Evolutionary conservation across 2,113 vertebrate genomes (phyloP).

Genomic region (Platichthys stellatus): DNA sequence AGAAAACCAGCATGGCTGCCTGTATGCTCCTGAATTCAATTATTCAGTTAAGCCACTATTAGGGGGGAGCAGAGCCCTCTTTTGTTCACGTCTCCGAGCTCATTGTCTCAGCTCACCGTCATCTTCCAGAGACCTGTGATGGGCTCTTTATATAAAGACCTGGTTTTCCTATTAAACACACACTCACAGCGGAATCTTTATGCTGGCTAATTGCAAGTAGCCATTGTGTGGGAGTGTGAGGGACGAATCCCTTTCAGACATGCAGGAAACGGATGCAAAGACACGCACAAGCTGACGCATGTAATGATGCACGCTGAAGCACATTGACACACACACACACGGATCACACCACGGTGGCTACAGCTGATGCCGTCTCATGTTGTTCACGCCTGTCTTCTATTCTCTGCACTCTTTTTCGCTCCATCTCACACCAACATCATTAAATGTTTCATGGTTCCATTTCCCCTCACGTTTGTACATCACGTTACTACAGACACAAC

Average conservation of each 20-base stretch:
- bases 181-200: conserved; percentile 9
- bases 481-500: conserved; percentile 11
- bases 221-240: conserved; percentile 37
- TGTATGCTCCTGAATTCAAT: conserved; percentile 48
- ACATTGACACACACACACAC: neutral
- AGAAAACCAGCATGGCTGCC: conserved; percentile 57
- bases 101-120: conserved; percentile 16
- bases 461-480: conserved; percentile 31
- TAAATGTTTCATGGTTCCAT: conserved; percentile 54
- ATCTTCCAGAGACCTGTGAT: conserved; percentile 29
- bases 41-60: conserved; percentile 55
- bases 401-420: conserved; percentile 14
- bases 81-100: conserved; percentile 42
- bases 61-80: conserved; percentile 43
- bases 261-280: conserved; percentile 17
- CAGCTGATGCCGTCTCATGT: conserved; percentile 18
- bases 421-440: conserved; percentile 23
- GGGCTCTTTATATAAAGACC: conserved; percentile 20
- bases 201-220: conserved; percentile 44
- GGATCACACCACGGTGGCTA: conserved; percentile 5
- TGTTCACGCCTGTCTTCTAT: conserved; percentile 9
- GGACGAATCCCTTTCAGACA: conserved; percentile 3
- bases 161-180: conserved; percentile 24
- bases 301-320: conserved; percentile 3
- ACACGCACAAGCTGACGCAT: conserved; percentile 26